Base-by-base conservation (phyloP, 2,113 vertebrate species). In the Phylloscopus trochiloides region DNA sequence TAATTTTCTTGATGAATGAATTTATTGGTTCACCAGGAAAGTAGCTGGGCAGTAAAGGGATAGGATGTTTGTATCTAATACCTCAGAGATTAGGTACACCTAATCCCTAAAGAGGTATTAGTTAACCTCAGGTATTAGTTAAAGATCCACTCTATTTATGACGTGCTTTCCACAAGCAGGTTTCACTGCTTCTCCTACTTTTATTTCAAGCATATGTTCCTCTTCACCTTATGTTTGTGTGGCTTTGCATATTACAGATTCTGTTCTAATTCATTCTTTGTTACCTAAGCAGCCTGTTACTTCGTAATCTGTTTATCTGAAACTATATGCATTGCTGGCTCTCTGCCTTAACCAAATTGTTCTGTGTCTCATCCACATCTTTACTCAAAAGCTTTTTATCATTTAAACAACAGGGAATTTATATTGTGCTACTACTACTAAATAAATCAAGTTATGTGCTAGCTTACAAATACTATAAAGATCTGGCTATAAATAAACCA, bases 51-150 rank as follows among this genome's bases (percentile, higher is more conserved):
- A 76, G 36, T 50, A 58, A 63, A 40, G 2, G 0, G 2, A 34
- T 19, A 31, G 0, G 0, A 31, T 12, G 8, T 42, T 45, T 73
- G 15, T 17, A 29, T 6, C 4, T 6, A 45, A 38, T 8, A 63
- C 6, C 10, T 38, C 20, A 9, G 3, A 51, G 18, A 61, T 5
- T 17, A 58, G 29, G 22, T 5, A 47, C 3, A 50, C 7, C 36
- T 67, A 31, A 58, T 67, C 43, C 66, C 43, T 43, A 51, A 66
- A 50, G 21, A 22, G 28, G 26, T 40, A 25, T 32, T 40, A 68
- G 43, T 17, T 36, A 68, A 71, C 58, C 40, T 47, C 68, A 10
- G 28, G 29, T 29, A 29, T 38, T 34, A 62, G 55, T n/a, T 36
- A 79, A 81, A 50, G 31, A 80, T 9, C 22, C 17, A 34, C 57